Base-by-base conservation (phyloP, 1,140 invertebrate species). In the Drosophila sulfurigaster region DNA sequence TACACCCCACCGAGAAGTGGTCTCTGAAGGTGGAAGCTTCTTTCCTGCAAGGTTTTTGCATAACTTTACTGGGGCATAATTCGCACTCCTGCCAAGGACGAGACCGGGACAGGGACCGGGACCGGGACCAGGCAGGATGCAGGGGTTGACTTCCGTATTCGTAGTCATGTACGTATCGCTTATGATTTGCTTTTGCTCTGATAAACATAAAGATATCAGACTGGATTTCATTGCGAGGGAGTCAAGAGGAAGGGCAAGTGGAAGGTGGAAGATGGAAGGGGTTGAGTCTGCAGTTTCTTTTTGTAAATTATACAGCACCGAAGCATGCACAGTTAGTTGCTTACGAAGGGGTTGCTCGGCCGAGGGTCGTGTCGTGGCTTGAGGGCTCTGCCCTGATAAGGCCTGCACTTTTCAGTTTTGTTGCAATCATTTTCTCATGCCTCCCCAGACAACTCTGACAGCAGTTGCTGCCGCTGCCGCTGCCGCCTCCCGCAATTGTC, bases 161-260 rank as follows among this genome's bases (percentile, higher is more conserved):
- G 74, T 51, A 43, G 35, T 38, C 49, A 63, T 57, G 79, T 80
- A 83, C 85, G 74, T 56, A 43, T 43, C 41, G 41, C 41, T 89
- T 88, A 82, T 88, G 82, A 87, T 88, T 87, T 79, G 75, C 80
- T 49, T 82, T 80, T 71, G 79, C 80, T 72, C 62, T 63, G 73
- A 60, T 70, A 79, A 52, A 72, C 73, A 83, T 78, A 67, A 73
- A 82, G 82, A 79, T 74, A 86, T 82, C 80, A 51, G 62, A 15
- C 45, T 51, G 63, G 74, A 56, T 85, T 83, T 81, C 60, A 67
- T 43, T 30, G 32, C 64, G 57, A 28, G n/a, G 49, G 35, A 41
- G 20, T 25, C 20, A 25, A 25, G 20, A 25, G 20, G 20, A 25
- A 25, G 20, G 20, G 20, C 20, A 25, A 25, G 20, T 25, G 2